Evolutionary conservation across 2,113 vertebrate species (phyloP), one percentile per base, ranked within the genome.

Genomic region (Silurus meridionalis): DNA sequence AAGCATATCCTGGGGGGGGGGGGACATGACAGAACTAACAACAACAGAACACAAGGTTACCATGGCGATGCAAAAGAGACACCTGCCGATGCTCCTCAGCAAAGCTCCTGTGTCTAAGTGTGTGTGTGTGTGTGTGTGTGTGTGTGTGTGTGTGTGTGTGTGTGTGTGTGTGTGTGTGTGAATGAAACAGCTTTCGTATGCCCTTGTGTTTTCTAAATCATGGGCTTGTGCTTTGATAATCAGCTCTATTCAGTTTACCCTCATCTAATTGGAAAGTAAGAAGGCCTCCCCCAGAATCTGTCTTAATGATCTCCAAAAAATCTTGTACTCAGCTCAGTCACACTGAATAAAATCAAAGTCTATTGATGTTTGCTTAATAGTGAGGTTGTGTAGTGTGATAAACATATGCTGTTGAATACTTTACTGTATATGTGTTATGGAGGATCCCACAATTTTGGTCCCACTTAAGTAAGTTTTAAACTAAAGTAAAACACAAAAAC

Each of bases 11-110:
- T 53, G 37, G 8, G 37, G 67, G 84, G 6, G 2, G 37, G 21
- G n/a, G 17, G 14, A 57, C 10, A 57, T 57, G 14, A 57, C 3
- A 57, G 14, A 57, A 57, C 10, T 14, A 83, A 80, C 72, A 88
- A 89, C 74, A 84, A 84, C 63, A 6, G 87, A 86, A 83, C 83
- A 83, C 78, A 87, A 74, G 83, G 88, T 89, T 87, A 85, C 88
- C 90, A 90, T 90, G 87, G 88, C 58, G 88, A 90, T 46, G 80
- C n/a, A 21, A 75, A 37, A 84, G 25, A 77, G 87, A 83, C 86
- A 89, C 82, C 71, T 85, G 71, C 83, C 17, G 82, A 53, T 64
- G 23, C n/a, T 55, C 53, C n/a, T 53, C 48, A 79, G 82, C 19
- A 9, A 71, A 61, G 37, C 57, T 60, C 15, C 52, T 52, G 48